These are phyloP conservation scores for Phylloscopus whistleri DNA, from an alignment of 2,113 vertebrate genomes.

Conservation along the genomic window DNA sequence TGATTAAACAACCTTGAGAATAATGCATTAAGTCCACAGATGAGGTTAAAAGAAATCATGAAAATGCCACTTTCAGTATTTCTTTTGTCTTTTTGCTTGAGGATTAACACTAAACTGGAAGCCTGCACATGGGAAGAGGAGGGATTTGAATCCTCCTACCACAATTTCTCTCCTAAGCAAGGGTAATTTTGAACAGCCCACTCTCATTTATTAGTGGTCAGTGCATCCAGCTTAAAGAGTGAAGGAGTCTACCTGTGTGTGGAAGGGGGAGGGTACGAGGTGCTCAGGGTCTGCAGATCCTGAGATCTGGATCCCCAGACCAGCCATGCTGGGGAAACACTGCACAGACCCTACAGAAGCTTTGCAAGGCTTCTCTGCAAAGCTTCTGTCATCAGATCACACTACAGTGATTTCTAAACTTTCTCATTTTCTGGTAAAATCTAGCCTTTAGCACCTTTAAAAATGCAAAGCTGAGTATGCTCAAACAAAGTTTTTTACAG, in stretches of 20 bases:
- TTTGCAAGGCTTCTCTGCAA: not conserved
- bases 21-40: not conserved
- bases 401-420: fast-evolving
- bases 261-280: not conserved
- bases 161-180: not conserved
- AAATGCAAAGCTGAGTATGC: not conserved
- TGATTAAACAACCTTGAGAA: not conserved
- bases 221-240: not conserved
- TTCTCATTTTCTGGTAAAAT: not conserved
- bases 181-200: not conserved
- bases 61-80: not conserved
- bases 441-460: not conserved
- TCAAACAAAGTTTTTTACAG: not conserved
- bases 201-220: not conserved
- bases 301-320: not conserved
- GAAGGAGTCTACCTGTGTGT: not conserved
- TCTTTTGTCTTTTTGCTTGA: not conserved
- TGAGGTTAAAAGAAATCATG: not conserved
- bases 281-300: not conserved
- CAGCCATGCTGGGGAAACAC: fast-evolving
- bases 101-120: not conserved
- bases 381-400: not conserved
- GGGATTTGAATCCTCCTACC: not conserved
- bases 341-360: not conserved
- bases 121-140: not conserved